Conservation (phyloP, 1,140 invertebrate genomes). For the Micrasema longulum region DNA sequence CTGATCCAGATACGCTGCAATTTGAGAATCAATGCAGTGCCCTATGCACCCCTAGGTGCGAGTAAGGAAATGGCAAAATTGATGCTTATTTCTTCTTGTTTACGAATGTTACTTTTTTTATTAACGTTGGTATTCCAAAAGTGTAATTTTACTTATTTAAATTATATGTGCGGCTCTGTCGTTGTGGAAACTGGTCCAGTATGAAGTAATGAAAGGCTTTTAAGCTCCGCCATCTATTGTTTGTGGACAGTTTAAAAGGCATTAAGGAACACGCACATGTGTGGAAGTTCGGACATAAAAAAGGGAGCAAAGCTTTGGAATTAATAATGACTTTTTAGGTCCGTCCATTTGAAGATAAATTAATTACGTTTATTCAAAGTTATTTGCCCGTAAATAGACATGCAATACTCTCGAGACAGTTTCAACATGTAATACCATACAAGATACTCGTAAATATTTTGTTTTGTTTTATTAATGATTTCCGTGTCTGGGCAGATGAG, state of each 20-base stretch:
- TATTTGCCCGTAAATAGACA: background rate
- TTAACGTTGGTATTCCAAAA: too few relatives aligned
- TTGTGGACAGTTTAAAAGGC: constrained; percentile 51
- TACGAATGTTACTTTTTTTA: too few relatives aligned
- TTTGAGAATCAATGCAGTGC: too few relatives aligned
- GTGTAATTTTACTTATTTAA: too few relatives aligned
- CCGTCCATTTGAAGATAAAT: too few relatives aligned
- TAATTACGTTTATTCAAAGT: constrained; percentile 14
- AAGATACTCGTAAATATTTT: too few relatives aligned
- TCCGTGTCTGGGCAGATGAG: too few relatives aligned
- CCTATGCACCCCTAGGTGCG: too few relatives aligned
- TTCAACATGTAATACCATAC: background rate
- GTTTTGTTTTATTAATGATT: too few relatives aligned
- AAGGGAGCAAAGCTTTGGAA: constrained; percentile 4
- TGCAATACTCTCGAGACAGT: constrained; percentile 9
- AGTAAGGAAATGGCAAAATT: too few relatives aligned
- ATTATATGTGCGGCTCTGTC: background rate
- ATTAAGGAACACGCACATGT: constrained; percentile 44
- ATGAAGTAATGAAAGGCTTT: constrained; percentile 47
- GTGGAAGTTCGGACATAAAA: constrained; percentile 9
- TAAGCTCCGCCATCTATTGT: constrained; percentile 49
- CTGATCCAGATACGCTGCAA: too few relatives aligned
- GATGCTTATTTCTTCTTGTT: too few relatives aligned
- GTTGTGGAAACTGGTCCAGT: constrained; percentile 4
- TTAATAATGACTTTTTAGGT: constrained; percentile 23